Conservation (phyloP, 2,113 vertebrate species). For the Cavia aperea region DNA sequence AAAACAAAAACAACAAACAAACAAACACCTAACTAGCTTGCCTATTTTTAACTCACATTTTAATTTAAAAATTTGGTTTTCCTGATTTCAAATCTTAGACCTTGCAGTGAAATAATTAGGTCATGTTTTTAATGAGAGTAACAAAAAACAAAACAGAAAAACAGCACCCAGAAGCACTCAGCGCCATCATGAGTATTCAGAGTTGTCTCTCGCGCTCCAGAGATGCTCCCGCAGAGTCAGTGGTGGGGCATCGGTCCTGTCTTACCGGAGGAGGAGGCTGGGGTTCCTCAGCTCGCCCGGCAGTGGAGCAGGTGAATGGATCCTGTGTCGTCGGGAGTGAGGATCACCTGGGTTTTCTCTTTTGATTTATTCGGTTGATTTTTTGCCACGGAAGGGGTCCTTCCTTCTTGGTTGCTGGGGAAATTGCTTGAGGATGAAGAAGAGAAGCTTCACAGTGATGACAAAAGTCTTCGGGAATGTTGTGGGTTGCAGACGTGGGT, state of each 20-base stretch:
- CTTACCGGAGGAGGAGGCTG: neutral
- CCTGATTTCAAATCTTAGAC: neutral
- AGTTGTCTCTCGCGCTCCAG: neutral
- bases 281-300: neutral
- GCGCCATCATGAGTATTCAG: neutral
- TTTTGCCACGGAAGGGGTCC: neutral
- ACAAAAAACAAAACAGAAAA: neutral
- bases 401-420: neutral
- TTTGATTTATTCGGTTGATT: neutral
- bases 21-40: neutral
- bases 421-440: neutral
- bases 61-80: conserved; percentile 9
- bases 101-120: neutral
- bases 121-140: neutral
- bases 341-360: neutral
- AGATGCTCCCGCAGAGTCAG: neutral
- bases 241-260: neutral
- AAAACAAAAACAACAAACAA: neutral
- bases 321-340: neutral
- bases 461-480: neutral
- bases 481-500: neutral
- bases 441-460: neutral
- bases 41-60: neutral
- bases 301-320: neutral
- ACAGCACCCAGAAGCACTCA: neutral